Base-by-base conservation (phyloP, 2,113 vertebrate genomes). In the Brachionichthys hirsutus region DNA sequence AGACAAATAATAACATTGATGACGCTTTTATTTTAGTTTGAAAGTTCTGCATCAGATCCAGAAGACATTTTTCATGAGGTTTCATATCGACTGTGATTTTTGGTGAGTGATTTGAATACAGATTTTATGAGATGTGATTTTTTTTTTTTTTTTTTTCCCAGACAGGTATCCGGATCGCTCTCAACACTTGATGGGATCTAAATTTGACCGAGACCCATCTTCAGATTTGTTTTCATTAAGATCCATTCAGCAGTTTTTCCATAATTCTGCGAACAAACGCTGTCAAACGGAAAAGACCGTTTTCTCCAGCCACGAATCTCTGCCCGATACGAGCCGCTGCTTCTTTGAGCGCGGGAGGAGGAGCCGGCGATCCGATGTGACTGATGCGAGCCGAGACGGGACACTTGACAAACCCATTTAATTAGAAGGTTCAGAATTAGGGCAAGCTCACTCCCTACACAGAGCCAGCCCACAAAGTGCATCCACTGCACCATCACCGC, bases 351-450 rank as follows among this genome's bases (percentile, higher is more conserved):
- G 24, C 36, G 7, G 1, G 4, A 5, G 6, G 2, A 35, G 15
- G 34, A 20, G 52, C 1, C 10, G 0, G 8, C 42, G 46, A 20
- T 58, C 40, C 24, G 51, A 77, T 82, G 71, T 73, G 65, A 35
- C 52, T 14, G 0, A 22, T 12, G 14, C 12, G 41, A 38, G 35
- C 47, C 2, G 36, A 48, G 74, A 67, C 14, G 72, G 73, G 53
- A 75, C 67, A 62, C 63, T 68, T 47, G 62, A 86, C 73, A 43
- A 60, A 49, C 59, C 67, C 61, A 45, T 75, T 87, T 86, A 83
- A 85, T 88, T 84, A 85, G 64, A 20, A 68, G 68, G 69, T 79
- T 73, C 62, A 76, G 70, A 75, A 70, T 77, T 53, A 62, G 75
- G 74, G 59, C 76, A 62, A 19, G 53, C 45, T 5, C 55, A 11